These are phyloP conservation scores for Pseudolycoriella hygida DNA, from an alignment of 2,888 invertebrate species.

Conservation along the genomic window DNA sequence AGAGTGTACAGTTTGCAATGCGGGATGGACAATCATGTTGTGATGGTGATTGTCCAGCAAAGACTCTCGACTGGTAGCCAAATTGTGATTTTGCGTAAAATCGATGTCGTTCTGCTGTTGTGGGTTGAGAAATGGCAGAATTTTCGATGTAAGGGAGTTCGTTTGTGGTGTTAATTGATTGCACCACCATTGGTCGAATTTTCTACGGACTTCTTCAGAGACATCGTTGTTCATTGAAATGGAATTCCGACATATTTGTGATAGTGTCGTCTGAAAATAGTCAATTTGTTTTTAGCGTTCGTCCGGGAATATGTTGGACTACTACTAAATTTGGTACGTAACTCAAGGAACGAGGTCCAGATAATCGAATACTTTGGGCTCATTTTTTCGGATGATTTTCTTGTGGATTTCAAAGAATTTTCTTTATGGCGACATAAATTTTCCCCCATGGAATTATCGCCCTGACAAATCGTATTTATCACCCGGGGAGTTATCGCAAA, in stretches of 20 bases:
- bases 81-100: conserved; percentile 12
- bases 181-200: conserved; percentile 86
- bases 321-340: too few species aligned
- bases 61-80: conserved; percentile 8
- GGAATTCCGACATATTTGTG: conserved; percentile 67
- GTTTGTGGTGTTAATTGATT: conserved; percentile 47
- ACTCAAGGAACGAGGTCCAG: too few species aligned
- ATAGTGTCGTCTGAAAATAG: conserved; percentile 48
- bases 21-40: conserved; percentile 42
- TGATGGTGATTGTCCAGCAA: conserved; percentile 18
- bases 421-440: too few species aligned
- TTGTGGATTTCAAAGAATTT: too few species aligned
- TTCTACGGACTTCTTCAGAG: conserved; percentile 66
- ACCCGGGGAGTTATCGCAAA: too few species aligned
- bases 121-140: conserved; percentile 30
- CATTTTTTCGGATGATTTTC: too few species aligned
- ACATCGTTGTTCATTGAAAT: conserved; percentile 53
- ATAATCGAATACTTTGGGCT: too few species aligned
- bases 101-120: conserved; percentile 29
- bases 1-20: conserved; percentile 56
- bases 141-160: conserved; percentile 32
- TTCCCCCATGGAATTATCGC: too few species aligned
- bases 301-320: too few species aligned
- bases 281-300: too few species aligned
- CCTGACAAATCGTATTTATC: too few species aligned